A percentile compares a stretch with the other conserved stretches of the same genome.
Evolutionary conservation across 2,888 invertebrate species (phyloP).

Genomic region (Zonitis immaculata): DNA sequence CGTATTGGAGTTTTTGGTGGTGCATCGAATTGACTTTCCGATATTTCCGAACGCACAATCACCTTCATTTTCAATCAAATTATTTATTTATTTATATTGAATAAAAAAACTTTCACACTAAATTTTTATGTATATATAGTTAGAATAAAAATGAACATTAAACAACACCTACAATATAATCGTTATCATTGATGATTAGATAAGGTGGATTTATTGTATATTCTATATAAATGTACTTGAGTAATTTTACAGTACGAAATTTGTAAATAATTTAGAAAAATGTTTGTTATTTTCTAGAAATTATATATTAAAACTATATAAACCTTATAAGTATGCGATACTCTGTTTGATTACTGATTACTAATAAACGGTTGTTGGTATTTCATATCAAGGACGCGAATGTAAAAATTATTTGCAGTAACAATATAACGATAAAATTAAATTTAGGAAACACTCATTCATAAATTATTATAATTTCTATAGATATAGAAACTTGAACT

Average conservation of each 20-base stretch:
- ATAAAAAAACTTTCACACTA: not conserved
- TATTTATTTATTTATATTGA: not conserved
- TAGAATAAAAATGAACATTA: not conserved
- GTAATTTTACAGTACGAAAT: not conserved
- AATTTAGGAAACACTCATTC: too few relatives aligned
- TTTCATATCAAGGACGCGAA: too few relatives aligned
- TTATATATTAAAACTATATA: not conserved
- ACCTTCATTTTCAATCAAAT: slow-evolving; percentile 33
- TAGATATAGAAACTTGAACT: too few relatives aligned
- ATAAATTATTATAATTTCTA: too few relatives aligned
- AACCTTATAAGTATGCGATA: too few relatives aligned
- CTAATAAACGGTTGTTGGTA: too few relatives aligned
- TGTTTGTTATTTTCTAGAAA: not conserved
- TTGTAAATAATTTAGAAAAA: not conserved
- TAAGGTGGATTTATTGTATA: not conserved
- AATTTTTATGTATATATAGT: not conserved
- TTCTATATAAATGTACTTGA: not conserved
- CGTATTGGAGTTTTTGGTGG: slow-evolving; percentile 34
- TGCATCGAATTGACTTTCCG: slow-evolving; percentile 41
- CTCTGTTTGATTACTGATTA: too few relatives aligned
- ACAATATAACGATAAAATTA: too few relatives aligned
- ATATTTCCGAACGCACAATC: slow-evolving; percentile 39
- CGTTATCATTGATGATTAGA: slow-evolving; percentile 4
- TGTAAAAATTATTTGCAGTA: too few relatives aligned
- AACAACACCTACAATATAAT: not conserved